Percentiles rank a stretch among this genome's conserved stretches.
Evolutionary conservation across 1,140 invertebrate genomes (phyloP).

Genomic region (Helicoverpa armigera): DNA sequence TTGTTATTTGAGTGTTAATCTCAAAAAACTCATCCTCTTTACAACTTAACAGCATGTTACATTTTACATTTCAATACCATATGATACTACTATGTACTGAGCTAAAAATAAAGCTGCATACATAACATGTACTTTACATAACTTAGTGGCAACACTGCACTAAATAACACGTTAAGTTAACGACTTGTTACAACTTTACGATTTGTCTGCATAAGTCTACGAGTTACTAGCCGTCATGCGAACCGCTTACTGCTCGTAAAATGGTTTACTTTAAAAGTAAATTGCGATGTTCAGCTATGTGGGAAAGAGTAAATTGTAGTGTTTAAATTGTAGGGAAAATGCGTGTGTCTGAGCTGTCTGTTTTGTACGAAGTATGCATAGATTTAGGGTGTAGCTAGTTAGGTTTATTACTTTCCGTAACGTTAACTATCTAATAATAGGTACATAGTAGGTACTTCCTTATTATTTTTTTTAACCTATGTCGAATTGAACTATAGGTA

Average conservation of each 20-base stretch:
- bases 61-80: neutral
- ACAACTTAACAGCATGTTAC: neutral
- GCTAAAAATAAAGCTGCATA: too few relatives aligned
- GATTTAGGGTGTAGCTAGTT: too few relatives aligned
- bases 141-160: constrained; percentile 23
- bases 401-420: too few relatives aligned
- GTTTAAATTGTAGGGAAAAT: neutral
- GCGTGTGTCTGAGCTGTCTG: neutral
- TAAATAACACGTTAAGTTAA: constrained; percentile 40
- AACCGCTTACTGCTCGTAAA: constrained; percentile 40
- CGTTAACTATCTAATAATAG: too few relatives aligned
- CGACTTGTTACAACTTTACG: constrained; percentile 35
- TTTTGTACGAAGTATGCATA: too few relatives aligned
- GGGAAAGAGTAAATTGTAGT: too few relatives aligned
- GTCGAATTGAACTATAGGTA: too few relatives aligned
- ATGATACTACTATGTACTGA: neutral
- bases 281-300: neutral
- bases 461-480: too few relatives aligned
- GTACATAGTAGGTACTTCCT: too few relatives aligned
- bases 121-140: constrained; percentile 20
- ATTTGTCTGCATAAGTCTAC: constrained; percentile 29
- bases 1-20: too few relatives aligned
- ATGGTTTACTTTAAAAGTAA: constrained; percentile 25
- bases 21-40: too few relatives aligned
- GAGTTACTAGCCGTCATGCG: constrained; percentile 4